Base-by-base conservation (phyloP, 2,113 vertebrate genomes). In the Motacilla alba region DNA sequence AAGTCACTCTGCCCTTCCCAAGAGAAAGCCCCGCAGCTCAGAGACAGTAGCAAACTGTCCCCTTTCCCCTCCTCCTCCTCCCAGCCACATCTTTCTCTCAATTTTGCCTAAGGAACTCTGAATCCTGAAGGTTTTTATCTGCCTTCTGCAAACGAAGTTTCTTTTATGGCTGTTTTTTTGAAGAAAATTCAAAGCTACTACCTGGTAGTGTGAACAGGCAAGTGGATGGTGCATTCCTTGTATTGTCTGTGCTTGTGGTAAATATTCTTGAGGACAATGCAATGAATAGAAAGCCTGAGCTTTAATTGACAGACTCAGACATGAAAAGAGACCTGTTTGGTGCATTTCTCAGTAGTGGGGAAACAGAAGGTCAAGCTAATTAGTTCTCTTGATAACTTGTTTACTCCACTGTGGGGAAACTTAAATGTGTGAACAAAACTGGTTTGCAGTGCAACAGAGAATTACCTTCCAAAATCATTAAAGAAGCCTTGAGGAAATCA, bases 321-420 rank as follows among this genome's bases (percentile, higher is more conserved):
- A 86, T 83, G 74, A 87, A 92, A 59, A 80, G 78, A 94, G 50
- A 74, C 55, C 43, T 70, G 46, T 55, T 93, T 86, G 79, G 77
- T 83, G 77, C 63, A 55, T 84, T 92, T 93, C 95, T 93, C 68
- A 75, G 87, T 83, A 63, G 68, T 78, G 86, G 80, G 86, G 72
- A 92, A 77, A 83, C 55, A 92, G 91, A 93, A 95, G 78, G 93
- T 95, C 88, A 90, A 60, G 89, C 77, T 95, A 95, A 96, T 96
- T 96, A 91, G 87, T 94, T 95, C 93, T 96, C 94, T 81, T 89
- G 94, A 83, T 84, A 97, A 82, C 89, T 89, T 95, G 52, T 83
- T 92, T 79, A n/a, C 62, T 91, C 39, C 49, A 49, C 62, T 79
- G 62, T 91, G 93, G 89, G 83, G 77, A 83, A 94, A 77, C 76